phyloP scores from a whole-genome alignment of 1,140 invertebrate species.

The Drosophila albomicans region DNA sequence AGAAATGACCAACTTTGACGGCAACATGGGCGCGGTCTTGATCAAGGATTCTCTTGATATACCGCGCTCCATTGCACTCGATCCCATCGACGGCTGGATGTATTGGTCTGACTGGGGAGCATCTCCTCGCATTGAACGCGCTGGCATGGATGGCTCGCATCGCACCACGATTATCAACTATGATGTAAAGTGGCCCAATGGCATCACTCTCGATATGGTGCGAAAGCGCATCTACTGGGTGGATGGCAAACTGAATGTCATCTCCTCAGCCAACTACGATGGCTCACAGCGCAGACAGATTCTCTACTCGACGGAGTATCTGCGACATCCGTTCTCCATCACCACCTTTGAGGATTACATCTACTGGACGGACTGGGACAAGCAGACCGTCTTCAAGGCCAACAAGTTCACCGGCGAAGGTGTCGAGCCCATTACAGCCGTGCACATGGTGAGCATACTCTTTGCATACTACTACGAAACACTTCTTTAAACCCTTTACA shows the following conservation, averaged over 20 bases:
- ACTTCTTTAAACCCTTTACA: neutral
- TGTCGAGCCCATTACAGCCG: slow-evolving; percentile 89
- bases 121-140: slow-evolving; percentile 95
- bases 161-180: slow-evolving; percentile 94
- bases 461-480: neutral
- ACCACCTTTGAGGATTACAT: slow-evolving; percentile 97
- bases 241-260: slow-evolving; percentile 96
- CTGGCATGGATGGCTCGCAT: slow-evolving; percentile 97
- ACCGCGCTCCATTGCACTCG: slow-evolving; percentile 96
- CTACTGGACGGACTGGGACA: slow-evolving; percentile 99
- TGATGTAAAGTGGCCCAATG: slow-evolving; percentile 98
- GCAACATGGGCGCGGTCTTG: slow-evolving; percentile 94
- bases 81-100: slow-evolving; percentile 98
- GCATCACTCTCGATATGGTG: slow-evolving; percentile 95
- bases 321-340: slow-evolving; percentile 96
- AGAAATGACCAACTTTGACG: slow-evolving; percentile 94
- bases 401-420: slow-evolving; percentile 97
- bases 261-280: slow-evolving; percentile 94
- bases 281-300: slow-evolving; percentile 92
- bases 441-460: slow-evolving; percentile 87
- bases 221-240: slow-evolving; percentile 96
- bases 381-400: slow-evolving; percentile 95
- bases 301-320: slow-evolving; percentile 89
- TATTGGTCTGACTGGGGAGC: slow-evolving; percentile 99
- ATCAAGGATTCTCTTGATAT: slow-evolving; percentile 94